These are phyloP conservation scores for Pterocles orientalis DNA, from an alignment of 2,113 vertebrate species.

Conservation along the genomic window DNA sequence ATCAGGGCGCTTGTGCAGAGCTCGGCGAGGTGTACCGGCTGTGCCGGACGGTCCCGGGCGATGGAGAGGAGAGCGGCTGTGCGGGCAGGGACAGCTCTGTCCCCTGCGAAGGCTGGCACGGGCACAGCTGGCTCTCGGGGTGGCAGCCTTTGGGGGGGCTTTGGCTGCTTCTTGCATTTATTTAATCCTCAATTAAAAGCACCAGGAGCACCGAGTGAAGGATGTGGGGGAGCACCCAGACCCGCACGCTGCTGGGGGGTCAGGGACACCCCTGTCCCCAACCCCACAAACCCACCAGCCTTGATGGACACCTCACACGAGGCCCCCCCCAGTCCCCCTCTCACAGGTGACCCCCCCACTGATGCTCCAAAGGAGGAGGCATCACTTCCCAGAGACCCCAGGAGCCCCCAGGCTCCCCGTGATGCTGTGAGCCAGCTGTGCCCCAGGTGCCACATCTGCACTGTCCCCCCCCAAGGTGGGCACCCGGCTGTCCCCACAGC, in stretches of 20 bases:
- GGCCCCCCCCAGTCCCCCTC: not conserved
- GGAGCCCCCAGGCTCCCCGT: not conserved
- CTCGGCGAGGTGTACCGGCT: not conserved
- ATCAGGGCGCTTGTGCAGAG: not conserved
- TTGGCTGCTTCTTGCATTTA: not conserved
- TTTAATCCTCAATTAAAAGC: not conserved
- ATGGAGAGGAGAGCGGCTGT: not conserved
- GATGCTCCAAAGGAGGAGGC: not conserved
- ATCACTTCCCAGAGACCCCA: not conserved
- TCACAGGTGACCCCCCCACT: not conserved
- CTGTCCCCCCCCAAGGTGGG: not conserved
- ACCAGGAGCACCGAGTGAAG: not conserved
- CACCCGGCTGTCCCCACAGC: accelerated
- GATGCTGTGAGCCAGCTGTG: not conserved
- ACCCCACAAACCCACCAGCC: not conserved
- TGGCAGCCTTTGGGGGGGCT: not conserved
- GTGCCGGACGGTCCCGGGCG: not conserved
- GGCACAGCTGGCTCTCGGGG: not conserved
- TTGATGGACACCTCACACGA: accelerated
- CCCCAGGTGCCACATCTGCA: not conserved
- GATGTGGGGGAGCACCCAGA: not conserved
- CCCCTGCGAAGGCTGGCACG: not conserved
- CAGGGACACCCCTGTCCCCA: not conserved
- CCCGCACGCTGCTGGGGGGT: accelerated
- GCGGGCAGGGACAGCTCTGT: not conserved